Evolutionary conservation across 1,140 invertebrate species (phyloP).

Genomic region (Drosophila murphyi): DNA sequence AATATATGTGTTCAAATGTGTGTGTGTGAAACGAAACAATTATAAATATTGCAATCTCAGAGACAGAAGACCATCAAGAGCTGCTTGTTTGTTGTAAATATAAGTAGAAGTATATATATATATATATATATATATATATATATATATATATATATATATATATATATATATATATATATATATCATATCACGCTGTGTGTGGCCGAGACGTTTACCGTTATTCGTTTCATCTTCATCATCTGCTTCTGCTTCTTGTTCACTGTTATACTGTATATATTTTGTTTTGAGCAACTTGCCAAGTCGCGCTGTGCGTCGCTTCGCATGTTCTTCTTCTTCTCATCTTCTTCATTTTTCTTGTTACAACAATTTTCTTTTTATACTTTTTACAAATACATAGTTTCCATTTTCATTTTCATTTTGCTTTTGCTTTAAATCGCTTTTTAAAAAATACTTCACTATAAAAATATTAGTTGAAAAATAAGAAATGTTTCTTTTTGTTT

Average conservation of each 20-base stretch:
- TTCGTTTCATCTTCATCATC: conserved; percentile 28
- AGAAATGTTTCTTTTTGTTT: conserved; percentile 59
- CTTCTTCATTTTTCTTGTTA: conserved; percentile 8
- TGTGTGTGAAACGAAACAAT: conserved; percentile 41
- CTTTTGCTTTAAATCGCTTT: conserved; percentile 61
- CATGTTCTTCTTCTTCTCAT: conserved; percentile 45
- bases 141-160: conserved; percentile 41
- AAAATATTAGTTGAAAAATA: conserved; percentile 81
- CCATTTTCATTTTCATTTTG: conserved; percentile 44
- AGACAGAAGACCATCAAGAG: conserved; percentile 51
- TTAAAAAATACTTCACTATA: conserved; percentile 78
- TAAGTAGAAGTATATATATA: conserved; percentile 29
- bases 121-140: conserved; percentile 30
- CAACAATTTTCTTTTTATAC: conserved; percentile 52
- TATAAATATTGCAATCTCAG: conserved; percentile 43
- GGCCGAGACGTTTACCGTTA: conserved; percentile 60
- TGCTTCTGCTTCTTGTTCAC: neutral
- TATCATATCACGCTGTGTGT: conserved; percentile 72
- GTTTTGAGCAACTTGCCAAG: conserved; percentile 63
- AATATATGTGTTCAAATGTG: conserved; percentile 18
- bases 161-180: conserved; percentile 66
- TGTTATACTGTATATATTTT: conserved; percentile 25
- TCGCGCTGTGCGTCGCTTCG: conserved; percentile 68
- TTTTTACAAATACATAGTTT: conserved; percentile 66
- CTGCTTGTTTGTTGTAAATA: conserved; percentile 31